These are phyloP conservation scores for Branchellion lobata DNA, from an alignment of 2,888 invertebrate species.

Conservation along the genomic window DNA sequence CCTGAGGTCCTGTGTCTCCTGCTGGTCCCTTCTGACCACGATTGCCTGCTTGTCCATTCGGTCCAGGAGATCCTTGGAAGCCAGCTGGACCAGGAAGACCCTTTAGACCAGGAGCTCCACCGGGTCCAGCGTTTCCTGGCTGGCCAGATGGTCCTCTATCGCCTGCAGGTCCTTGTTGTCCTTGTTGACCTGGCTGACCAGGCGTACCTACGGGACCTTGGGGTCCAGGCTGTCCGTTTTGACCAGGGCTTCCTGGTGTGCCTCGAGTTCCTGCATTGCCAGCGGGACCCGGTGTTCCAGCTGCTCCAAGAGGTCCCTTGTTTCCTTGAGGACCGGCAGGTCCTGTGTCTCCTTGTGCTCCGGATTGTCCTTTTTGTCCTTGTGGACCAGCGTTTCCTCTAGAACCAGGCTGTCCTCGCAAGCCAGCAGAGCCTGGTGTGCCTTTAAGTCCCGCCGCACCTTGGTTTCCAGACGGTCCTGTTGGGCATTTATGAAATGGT, in stretches of 20 bases:
- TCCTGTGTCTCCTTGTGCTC: slow-evolving; percentile 44
- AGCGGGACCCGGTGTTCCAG: neutral
- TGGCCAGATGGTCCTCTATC: slow-evolving; percentile 34
- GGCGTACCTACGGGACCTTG: slow-evolving; percentile 54
- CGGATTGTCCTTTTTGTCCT: slow-evolving; percentile 5
- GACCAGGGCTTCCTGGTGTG: slow-evolving; percentile 28
- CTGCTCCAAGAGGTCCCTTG: neutral
- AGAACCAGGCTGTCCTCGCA: slow-evolving; percentile 1
- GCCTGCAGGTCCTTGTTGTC: slow-evolving; percentile 49
- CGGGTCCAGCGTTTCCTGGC: neutral
- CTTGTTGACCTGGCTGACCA: slow-evolving; percentile 53
- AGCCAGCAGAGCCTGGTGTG: slow-evolving; percentile 8
- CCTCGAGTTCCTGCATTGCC: slow-evolving; percentile 17
- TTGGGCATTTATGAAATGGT: too few species aligned
- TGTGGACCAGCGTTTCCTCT: neutral
- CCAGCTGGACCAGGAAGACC: slow-evolving; percentile 5
- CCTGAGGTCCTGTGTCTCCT: neutral
- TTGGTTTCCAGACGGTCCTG: slow-evolving; percentile 5
- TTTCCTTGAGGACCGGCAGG: slow-evolving; percentile 21
- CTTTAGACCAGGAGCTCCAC: neutral
- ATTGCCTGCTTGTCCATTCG: slow-evolving; percentile 3
- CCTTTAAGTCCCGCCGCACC: slow-evolving; percentile 16
- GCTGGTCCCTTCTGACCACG: neutral
- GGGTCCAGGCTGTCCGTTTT: slow-evolving; percentile 45
- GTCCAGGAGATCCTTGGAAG: neutral